Percentiles rank a stretch among this genome's conserved stretches.
phyloP scores from a whole-genome alignment of 1,140 invertebrate genomes.

The Orussus abietinus region DNA sequence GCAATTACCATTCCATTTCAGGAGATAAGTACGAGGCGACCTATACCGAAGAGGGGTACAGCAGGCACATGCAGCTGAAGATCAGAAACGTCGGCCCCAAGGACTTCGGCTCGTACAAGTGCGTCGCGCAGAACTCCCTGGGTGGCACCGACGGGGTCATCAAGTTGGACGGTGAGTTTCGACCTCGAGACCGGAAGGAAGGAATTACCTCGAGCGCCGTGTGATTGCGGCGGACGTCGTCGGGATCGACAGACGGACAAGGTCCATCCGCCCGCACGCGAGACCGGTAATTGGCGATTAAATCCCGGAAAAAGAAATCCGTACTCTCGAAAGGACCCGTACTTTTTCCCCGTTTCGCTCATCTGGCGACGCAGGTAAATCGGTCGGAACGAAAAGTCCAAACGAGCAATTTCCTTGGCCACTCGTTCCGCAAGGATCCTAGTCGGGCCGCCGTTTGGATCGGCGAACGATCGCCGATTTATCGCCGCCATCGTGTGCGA shows the following conservation, averaged over 20 bases:
- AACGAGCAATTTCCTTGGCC: slow-evolving; percentile 16
- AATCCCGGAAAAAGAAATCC: no score
- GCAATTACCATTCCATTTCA: slow-evolving; percentile 53
- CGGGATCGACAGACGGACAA: no score
- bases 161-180: slow-evolving; percentile 85
- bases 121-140: slow-evolving; percentile 90
- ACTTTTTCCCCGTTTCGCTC: neutral
- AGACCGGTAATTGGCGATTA: no score
- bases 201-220: no score
- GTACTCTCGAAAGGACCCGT: slow-evolving; percentile 7
- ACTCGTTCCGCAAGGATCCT: no score
- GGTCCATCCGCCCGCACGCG: no score
- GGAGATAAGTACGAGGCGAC: slow-evolving; percentile 84
- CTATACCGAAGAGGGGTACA: slow-evolving; percentile 76
- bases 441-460: no score
- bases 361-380: slow-evolving; percentile 11
- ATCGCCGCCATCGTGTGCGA: no score
- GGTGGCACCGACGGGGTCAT: slow-evolving; percentile 90
- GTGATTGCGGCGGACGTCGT: no score
- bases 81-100: slow-evolving; percentile 71
- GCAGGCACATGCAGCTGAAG: slow-evolving; percentile 84
- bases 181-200: no score
- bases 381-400: slow-evolving; percentile 17
- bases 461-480: no score
- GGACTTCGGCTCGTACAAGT: slow-evolving; percentile 87